These are phyloP conservation scores for Hecatera dysodea DNA, from an alignment of 2,888 invertebrate species.

Conservation along the genomic window DNA sequence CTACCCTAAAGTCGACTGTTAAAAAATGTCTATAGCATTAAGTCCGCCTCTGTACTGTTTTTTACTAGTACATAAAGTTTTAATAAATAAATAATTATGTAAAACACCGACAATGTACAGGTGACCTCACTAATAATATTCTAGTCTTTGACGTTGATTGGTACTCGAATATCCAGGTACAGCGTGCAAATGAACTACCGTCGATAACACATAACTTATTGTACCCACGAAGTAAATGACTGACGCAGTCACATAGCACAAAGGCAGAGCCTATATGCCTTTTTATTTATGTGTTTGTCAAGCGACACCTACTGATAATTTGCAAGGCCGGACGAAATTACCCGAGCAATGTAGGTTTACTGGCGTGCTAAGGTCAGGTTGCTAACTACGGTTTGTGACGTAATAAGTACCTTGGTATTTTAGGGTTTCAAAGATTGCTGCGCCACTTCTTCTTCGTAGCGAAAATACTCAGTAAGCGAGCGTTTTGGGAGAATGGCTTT, in stretches of 20 bases:
- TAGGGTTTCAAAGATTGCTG: too few species aligned
- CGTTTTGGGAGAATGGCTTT: too few species aligned
- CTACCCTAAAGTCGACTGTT: too few species aligned
- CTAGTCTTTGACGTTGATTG: too few species aligned
- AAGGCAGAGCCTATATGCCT: conserved; percentile 1
- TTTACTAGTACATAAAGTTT: too few species aligned
- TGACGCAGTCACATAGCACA: conserved; percentile 24
- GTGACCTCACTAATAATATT: too few species aligned
- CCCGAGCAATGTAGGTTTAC: conserved; percentile 21
- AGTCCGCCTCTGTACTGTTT: too few species aligned
- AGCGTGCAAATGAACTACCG: not conserved
- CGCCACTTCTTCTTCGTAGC: too few species aligned
- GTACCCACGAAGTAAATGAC: conserved; percentile 25
- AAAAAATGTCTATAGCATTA: too few species aligned
- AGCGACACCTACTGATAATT: conserved; percentile 39
- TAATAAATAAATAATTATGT: too few species aligned
- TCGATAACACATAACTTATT: conserved; percentile 18
- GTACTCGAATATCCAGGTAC: not conserved
- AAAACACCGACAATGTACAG: too few species aligned
- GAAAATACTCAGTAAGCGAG: too few species aligned
- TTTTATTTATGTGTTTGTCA: conserved; percentile 34
- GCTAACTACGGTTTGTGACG: not conserved
- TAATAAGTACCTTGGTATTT: not conserved
- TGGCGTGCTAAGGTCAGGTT: not conserved
- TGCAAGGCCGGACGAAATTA: conserved; percentile 20